Evolutionary conservation across 2,113 vertebrate genomes (phyloP).

Genomic region (Passer domesticus): DNA sequence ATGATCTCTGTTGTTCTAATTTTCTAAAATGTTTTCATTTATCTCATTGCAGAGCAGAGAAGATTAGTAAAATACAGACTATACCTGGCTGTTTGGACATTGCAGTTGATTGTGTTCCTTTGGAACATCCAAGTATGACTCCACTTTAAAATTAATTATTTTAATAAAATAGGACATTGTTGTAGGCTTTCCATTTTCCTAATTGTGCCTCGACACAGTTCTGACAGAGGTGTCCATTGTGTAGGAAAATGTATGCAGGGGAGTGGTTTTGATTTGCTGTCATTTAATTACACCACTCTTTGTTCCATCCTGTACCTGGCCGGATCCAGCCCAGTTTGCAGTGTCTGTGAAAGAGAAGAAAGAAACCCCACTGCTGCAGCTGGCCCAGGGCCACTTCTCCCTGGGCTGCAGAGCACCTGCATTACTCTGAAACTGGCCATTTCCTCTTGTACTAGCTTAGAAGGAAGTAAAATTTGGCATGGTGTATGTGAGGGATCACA

Average conservation of each 20-base stretch:
- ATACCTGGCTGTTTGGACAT: constrained; percentile 93
- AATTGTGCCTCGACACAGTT: background rate
- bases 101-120: constrained; percentile 85
- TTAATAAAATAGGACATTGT: background rate
- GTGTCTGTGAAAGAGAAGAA: background rate
- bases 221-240: background rate
- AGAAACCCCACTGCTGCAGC: background rate
- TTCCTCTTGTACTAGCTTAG: background rate
- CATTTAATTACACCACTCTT: background rate
- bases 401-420: background rate
- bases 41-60: constrained; percentile 86
- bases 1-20: background rate
- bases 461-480: background rate
- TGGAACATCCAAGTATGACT: constrained; percentile 93
- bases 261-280: background rate
- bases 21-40: constrained; percentile 23
- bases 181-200: background rate
- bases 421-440: background rate
- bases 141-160: background rate
- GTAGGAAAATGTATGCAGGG: background rate
- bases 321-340: background rate
- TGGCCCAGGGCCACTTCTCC: background rate
- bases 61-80: constrained; percentile 92
- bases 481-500: background rate
- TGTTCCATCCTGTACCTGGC: background rate